Evolutionary conservation across 1,140 invertebrate species (phyloP).

Genomic region (Hycleus phaleratus): DNA sequence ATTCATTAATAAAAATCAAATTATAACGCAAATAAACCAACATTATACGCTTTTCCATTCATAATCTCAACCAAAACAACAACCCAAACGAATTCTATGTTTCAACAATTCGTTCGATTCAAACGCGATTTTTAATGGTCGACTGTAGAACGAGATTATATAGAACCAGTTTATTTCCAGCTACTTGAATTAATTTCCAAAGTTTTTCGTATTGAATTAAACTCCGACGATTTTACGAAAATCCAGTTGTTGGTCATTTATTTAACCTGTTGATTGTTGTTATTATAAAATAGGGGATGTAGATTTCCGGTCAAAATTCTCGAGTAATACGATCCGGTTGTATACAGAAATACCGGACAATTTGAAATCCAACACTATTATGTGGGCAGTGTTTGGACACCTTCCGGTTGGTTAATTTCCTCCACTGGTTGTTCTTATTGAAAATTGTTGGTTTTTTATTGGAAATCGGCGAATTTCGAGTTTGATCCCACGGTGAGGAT

Average conservation of each 20-base stretch:
- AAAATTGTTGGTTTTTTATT: no score
- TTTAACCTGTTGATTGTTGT: no score
- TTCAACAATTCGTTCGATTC: no score
- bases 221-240: no score
- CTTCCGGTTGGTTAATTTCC: no score
- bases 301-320: background rate
- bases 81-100: background rate
- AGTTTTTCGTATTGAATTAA: background rate
- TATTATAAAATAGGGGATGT: no score
- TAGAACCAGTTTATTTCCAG: conserved; percentile 15
- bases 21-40: background rate
- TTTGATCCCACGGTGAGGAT: conserved; percentile 11
- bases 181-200: conserved; percentile 17
- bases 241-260: no score
- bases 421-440: no score
- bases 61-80: conserved; percentile 6
- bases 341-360: background rate
- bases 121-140: no score
- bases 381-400: no score
- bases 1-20: no score
- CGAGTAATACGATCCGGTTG: background rate
- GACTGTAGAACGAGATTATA: background rate
- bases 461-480: no score
- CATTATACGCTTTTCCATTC: conserved; percentile 16
- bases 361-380: background rate